Base-by-base conservation (phyloP, 2,797 vertebrate species). In the Artibeus lituratus region DNA sequence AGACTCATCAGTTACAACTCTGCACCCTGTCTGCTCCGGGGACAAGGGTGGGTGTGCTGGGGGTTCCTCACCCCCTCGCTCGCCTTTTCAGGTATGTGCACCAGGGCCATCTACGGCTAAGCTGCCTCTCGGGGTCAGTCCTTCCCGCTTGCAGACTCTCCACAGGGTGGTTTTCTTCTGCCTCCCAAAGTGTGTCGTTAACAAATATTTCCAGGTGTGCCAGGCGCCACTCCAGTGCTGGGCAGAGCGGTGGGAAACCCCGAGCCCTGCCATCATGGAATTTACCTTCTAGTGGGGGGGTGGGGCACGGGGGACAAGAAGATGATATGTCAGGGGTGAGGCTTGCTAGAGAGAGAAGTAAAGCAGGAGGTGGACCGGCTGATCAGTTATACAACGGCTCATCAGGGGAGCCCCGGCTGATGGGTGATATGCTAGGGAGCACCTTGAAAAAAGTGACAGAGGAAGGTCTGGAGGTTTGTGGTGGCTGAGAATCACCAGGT, bases 301-400 rank as follows among this genome's bases (percentile, higher is more conserved):
- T 14, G 26, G 5, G 26, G 53, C 53, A 9, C 7, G 57, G 26
- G 67, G 67, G 29, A 39, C 65, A 32, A 35, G 74, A 1, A 69
- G 85, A 22, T 35, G 22, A 16, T 3, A 3, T 15, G 19, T 70
- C 22, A 7, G n/a, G 59, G 47, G 8, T 18, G 9, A 83, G 78
- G 8, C 24, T 4, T 3, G 51, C 32, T 2, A 21, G 42, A 44
- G n/a, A 49, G 72, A 49, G 72, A 24, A 59, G 65, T 62, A 9
- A 81, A 29, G 53, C 59, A 1, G 70, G 12, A 10, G 26, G 5
- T 35, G 7, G 8, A 1, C 0, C 7, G 4, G n/a, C 32, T 24
- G 11, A 2, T 47, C 67, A 78, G 18, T 44, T 42, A 44, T 12
- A 39, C 8, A 1, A 32, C 49, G 51, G 44, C 44, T 5, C 10